Percentiles rank a stretch among this genome's conserved stretches.
Conservation (phyloP, 2,113 vertebrate genomes). For the Chamaetylas fuelleborni region DNA sequence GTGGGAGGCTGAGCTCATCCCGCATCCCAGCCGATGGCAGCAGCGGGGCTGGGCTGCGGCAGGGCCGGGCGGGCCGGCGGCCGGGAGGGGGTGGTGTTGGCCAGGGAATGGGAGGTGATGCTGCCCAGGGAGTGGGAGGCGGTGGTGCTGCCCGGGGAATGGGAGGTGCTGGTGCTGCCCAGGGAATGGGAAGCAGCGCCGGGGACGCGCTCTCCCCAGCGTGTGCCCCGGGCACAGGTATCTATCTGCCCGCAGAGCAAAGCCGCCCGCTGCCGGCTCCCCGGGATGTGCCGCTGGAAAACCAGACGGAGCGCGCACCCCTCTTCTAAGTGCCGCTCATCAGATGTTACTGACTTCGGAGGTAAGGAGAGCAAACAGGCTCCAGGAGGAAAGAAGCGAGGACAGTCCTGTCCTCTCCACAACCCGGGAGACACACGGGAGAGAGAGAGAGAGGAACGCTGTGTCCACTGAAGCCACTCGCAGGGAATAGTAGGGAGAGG, state of each 20-base stretch:
- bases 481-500: rapidly evolving
- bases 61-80: too few relatives aligned
- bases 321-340: background rate
- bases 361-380: background rate
- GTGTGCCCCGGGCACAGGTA: background rate
- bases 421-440: rapidly evolving
- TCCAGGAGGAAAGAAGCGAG: background rate
- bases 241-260: background rate
- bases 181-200: too few relatives aligned
- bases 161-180: background rate
- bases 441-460: background rate
- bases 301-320: background rate
- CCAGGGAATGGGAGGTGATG: background rate
- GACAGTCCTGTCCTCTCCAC: too few relatives aligned
- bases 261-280: background rate
- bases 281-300: background rate
- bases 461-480: background rate
- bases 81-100: slow-evolving; percentile 49
- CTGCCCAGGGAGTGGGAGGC: background rate
- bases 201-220: background rate
- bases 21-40: background rate
- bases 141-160: background rate
- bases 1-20: background rate
- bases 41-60: background rate
- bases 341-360: background rate